phyloP scores from a whole-genome alignment of 2,113 vertebrate species.

The Butorides virescens region DNA sequence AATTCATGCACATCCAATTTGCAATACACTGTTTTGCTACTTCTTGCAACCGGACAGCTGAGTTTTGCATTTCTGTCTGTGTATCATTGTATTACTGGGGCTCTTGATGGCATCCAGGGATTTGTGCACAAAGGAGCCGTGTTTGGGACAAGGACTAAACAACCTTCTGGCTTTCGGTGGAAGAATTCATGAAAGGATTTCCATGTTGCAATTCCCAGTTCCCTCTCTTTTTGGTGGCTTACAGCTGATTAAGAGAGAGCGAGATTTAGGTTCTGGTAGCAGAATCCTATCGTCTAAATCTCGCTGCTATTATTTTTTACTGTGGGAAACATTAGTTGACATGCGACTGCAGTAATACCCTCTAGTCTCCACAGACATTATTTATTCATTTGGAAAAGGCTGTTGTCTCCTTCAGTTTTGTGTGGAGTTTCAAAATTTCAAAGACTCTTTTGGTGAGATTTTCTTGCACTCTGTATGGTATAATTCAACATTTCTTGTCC shows the following conservation, averaged over 20 bases:
- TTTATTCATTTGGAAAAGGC: conserved; percentile 25
- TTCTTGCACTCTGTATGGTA: neutral
- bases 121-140: neutral
- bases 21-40: neutral
- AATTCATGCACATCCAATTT: neutral
- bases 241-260: neutral
- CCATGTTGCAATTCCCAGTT: neutral
- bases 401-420: neutral
- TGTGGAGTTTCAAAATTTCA: conserved; percentile 8
- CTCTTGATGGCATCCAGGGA: neutral
- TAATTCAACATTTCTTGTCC: conserved; percentile 18
- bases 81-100: neutral
- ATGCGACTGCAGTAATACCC: neutral
- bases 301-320: neutral
- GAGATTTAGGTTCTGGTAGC: neutral
- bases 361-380: neutral
- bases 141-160: neutral
- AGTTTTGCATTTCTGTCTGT: neutral
- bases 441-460: neutral
- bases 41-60: neutral
- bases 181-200: neutral
- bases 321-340: neutral
- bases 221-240: neutral
- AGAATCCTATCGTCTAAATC: neutral
- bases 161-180: neutral